Percentiles rank a stretch among this genome's conserved stretches.
Conservation (phyloP, 1,140 invertebrate genomes). For the Agrilus planipennis region DNA sequence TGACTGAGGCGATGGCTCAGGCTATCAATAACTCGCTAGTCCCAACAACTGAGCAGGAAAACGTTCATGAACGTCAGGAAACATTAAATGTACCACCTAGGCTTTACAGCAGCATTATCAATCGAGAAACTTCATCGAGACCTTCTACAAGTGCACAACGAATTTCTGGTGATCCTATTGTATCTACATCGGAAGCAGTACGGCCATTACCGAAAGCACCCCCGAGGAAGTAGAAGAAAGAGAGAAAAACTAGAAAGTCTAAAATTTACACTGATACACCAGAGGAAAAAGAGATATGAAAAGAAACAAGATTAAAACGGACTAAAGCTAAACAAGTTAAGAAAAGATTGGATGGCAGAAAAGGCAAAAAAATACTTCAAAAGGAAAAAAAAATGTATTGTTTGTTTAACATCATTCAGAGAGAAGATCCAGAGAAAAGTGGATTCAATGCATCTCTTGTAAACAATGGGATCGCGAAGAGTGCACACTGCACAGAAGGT, state of each 20-base stretch:
- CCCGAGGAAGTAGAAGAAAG: background rate
- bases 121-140: background rate
- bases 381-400: background rate
- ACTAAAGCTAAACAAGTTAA: slow-evolving; percentile 1
- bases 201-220: slow-evolving; percentile 3
- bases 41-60: too few species aligned
- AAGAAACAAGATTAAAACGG: background rate
- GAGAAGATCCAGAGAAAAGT: slow-evolving; percentile 12
- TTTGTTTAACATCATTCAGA: slow-evolving; percentile 12
- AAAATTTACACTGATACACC: slow-evolving; percentile 4
- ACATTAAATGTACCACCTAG: background rate
- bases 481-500: too few species aligned
- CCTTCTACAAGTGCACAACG: background rate
- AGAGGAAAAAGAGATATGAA: slow-evolving; percentile 5
- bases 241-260: slow-evolving; percentile 5
- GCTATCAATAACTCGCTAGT: too few species aligned
- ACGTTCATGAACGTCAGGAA: too few species aligned
- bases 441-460: background rate
- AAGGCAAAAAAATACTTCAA: too few species aligned
- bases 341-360: too few species aligned
- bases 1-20: too few species aligned
- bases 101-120: background rate
- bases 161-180: too few species aligned
- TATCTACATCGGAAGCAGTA: slow-evolving; percentile 1
- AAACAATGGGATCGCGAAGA: too few species aligned